These are phyloP conservation scores for Scaptomyza tumidula DNA, from an alignment of 2,888 invertebrate genomes.

Conservation along the genomic window DNA sequence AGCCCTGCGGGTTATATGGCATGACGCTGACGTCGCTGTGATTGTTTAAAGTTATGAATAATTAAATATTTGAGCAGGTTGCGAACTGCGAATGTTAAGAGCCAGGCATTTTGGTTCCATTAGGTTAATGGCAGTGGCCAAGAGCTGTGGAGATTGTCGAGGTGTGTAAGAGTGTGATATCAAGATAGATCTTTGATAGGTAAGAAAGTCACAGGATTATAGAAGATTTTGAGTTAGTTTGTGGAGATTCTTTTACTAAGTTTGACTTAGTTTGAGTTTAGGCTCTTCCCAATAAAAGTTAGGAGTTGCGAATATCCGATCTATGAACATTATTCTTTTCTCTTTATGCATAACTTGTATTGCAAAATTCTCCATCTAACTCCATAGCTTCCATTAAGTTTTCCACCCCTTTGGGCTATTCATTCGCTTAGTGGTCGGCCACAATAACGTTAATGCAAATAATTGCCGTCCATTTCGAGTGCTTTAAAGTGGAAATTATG, in stretches of 20 bases:
- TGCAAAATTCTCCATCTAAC: too few species aligned
- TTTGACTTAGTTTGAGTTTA: too few species aligned
- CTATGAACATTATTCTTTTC: too few species aligned
- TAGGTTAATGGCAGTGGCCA: constrained; percentile 34
- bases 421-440: constrained; percentile 23
- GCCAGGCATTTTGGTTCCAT: constrained; percentile 28
- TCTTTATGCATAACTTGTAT: too few species aligned
- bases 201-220: background rate
- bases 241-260: too few species aligned
- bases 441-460: constrained; percentile 62
- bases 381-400: background rate
- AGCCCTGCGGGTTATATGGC: constrained; percentile 54
- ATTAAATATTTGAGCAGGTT: constrained; percentile 83
- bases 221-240: too few species aligned
- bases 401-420: constrained; percentile 14
- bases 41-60: constrained; percentile 84
- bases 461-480: constrained; percentile 61
- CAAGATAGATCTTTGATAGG: background rate
- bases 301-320: too few species aligned
- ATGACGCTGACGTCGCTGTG: constrained; percentile 71
- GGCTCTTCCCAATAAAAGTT: too few species aligned
- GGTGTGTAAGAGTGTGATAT: too few species aligned
- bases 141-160: background rate
- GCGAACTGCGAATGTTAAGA: constrained; percentile 28
- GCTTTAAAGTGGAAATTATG: constrained; percentile 51